Evolutionary conservation across 2,888 invertebrate species (phyloP).

Genomic region (Lithophane ornitopus): DNA sequence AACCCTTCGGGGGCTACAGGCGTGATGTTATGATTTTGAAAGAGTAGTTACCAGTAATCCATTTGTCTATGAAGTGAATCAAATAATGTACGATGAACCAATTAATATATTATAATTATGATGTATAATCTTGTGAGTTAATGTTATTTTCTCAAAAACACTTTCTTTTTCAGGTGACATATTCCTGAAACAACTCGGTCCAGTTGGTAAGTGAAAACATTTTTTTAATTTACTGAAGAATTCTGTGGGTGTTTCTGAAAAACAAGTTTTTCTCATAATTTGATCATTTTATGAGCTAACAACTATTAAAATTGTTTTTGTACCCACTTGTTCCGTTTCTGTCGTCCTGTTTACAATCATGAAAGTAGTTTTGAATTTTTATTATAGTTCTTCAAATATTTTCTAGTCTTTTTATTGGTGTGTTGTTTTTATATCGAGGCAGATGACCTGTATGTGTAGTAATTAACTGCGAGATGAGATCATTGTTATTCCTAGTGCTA

Average conservation of each 20-base stretch:
- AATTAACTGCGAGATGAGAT: background rate
- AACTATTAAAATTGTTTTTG: constrained; percentile 36
- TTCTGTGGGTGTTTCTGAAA: constrained; percentile 9
- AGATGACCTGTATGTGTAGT: constrained; percentile 6
- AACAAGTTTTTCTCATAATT: constrained; percentile 26
- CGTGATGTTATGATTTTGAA: background rate
- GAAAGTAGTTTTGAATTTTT: constrained; percentile 31
- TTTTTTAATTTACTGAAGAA: background rate
- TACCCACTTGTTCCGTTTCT: constrained; percentile 7
- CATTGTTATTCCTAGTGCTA: background rate
- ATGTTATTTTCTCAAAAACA: background rate
- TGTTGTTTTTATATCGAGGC: constrained; percentile 1
- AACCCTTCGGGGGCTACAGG: background rate
- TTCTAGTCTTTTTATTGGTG: constrained; percentile 27
- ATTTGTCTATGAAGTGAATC: background rate
- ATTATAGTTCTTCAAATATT: constrained; percentile 1
- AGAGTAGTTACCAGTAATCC: background rate
- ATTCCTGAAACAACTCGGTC: constrained; percentile 60
- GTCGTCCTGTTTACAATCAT: constrained; percentile 27
- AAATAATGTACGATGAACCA: too few species aligned
- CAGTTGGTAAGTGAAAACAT: constrained; percentile 73
- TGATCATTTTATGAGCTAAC: constrained; percentile 30
- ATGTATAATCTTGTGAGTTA: too few species aligned
- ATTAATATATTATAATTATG: background rate
- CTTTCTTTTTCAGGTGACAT: constrained; percentile 69